These are phyloP conservation scores for Brenthis ino DNA, from an alignment of 2,888 invertebrate species.

Conservation along the genomic window DNA sequence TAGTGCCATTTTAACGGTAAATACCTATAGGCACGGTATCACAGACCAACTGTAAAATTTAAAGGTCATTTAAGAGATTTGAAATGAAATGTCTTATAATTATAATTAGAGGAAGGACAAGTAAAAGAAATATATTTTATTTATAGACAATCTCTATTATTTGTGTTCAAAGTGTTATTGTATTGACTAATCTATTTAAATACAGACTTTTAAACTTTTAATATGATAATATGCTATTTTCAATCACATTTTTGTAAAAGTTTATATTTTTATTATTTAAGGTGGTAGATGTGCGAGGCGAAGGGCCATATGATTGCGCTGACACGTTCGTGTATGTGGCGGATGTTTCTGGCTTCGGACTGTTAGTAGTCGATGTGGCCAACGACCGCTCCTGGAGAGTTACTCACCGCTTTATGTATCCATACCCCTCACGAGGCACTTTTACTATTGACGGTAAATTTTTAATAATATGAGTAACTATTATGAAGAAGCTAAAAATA, in stretches of 20 bases:
- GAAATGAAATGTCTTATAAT: background rate
- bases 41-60: background rate
- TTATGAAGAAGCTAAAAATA: too few relatives aligned
- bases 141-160: too few relatives aligned
- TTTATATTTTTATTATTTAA: conserved; percentile 38
- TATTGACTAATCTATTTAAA: too few relatives aligned
- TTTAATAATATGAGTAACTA: too few relatives aligned
- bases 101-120: too few relatives aligned
- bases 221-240: background rate
- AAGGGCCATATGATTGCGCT: conserved; percentile 69
- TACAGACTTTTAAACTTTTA: too few relatives aligned
- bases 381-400: conserved; percentile 83
- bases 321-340: conserved; percentile 86
- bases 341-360: conserved; percentile 84
- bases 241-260: background rate
- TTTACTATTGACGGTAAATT: conserved; percentile 82
- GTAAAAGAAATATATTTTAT: too few relatives aligned
- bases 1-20: too few relatives aligned
- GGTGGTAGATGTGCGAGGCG: conserved; percentile 83
- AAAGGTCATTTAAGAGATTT: background rate
- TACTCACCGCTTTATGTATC: conserved; percentile 84
- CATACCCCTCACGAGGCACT: conserved; percentile 84
- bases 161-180: too few relatives aligned
- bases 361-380: conserved; percentile 85
- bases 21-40: too few relatives aligned